Base-by-base conservation (phyloP, 1,140 invertebrate genomes). In the Drosophila littoralis region DNA sequence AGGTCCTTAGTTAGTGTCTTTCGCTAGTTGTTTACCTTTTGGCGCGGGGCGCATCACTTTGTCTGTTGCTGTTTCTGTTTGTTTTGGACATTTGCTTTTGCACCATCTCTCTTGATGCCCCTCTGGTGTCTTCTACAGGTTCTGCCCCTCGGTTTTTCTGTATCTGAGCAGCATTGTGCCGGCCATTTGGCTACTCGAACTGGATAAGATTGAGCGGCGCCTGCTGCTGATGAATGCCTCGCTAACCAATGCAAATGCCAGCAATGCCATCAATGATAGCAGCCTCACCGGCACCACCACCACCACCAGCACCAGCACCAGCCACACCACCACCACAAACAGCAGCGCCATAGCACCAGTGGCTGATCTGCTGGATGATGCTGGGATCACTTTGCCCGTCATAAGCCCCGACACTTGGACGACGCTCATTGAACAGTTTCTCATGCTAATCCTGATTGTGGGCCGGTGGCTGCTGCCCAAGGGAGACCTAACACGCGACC, bases 391-490 rank as follows among this genome's bases (percentile, higher is more conserved):
- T 13, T 32, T 92, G 61, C 79, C 90, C 4, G 57, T 59, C n/a
- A 78, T 92, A 7, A 94, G 94, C 66, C 94, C 96, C 60, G 95
- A 95, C 12, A 96, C 95, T 17, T 98, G 97, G 97, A 96, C 97
- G 42, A 96, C 96, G 0, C 92, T 97, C 5, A 96, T 98, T 42
- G 97, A 98, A 81, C 97, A 98, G 92, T 96, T 98, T 84, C 93
- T 98, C 8, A 97, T 98, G 95, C 93, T 98, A 42, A 96, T 97
- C 6, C 93, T 98, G 28, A 98, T 98, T 76, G 95, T 98, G 55
- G 97, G 97, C 1, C 93, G 97, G 33, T 98, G 97, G 96, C 94
- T 98, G 92, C 93, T 98, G 58, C 97, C 98, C 1, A 97, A 97
- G 75, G 97, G 97, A 7, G 97, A 98, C 66, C 94, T 98, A 3